phyloP scores from a whole-genome alignment of 2,888 invertebrate genomes.

The Trissoscelio sp. region DNA sequence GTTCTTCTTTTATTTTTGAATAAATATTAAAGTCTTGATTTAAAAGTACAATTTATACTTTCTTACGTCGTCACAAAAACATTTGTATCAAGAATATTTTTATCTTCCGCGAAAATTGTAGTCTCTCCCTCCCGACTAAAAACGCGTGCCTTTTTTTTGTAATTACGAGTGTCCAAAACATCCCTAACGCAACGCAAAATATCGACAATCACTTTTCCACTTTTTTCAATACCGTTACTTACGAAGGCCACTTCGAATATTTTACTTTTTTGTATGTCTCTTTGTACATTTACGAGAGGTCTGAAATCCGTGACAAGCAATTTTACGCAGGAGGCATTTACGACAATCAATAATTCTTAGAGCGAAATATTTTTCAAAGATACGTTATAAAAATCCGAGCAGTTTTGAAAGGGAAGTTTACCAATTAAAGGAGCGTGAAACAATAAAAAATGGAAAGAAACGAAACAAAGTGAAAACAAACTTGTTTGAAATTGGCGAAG shows the following conservation, averaged over 20 bases:
- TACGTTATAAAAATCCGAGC: constrained; percentile 62
- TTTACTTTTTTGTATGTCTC: constrained; percentile 74
- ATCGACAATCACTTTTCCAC: constrained; percentile 78
- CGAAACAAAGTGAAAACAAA: constrained; percentile 41
- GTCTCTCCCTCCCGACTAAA: constrained; percentile 67
- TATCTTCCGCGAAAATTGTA: constrained; percentile 71
- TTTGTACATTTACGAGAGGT: constrained; percentile 78
- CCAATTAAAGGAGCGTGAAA: constrained; percentile 26
- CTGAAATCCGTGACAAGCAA: constrained; percentile 70
- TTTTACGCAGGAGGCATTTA: constrained; percentile 69
- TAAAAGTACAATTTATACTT: constrained; percentile 71
- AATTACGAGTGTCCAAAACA: constrained; percentile 64
- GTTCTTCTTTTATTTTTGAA: too few species aligned
- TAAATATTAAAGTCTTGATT: too few species aligned
- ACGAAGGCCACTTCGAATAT: constrained; percentile 83
- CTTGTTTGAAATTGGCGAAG: constrained; percentile 66
- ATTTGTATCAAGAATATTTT: constrained; percentile 83
- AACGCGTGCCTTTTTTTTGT: constrained; percentile 63
- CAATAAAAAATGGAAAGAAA: background rate
- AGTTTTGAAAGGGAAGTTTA: constrained; percentile 33
- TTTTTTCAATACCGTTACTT: constrained; percentile 73
- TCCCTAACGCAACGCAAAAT: constrained; percentile 72
- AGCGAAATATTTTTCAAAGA: constrained; percentile 56
- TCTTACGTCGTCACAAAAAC: constrained; percentile 80
- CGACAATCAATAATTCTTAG: constrained; percentile 68